Evolutionary conservation across 2,113 vertebrate genomes (phyloP).

Genomic region (Rhipidura dahli): DNA sequence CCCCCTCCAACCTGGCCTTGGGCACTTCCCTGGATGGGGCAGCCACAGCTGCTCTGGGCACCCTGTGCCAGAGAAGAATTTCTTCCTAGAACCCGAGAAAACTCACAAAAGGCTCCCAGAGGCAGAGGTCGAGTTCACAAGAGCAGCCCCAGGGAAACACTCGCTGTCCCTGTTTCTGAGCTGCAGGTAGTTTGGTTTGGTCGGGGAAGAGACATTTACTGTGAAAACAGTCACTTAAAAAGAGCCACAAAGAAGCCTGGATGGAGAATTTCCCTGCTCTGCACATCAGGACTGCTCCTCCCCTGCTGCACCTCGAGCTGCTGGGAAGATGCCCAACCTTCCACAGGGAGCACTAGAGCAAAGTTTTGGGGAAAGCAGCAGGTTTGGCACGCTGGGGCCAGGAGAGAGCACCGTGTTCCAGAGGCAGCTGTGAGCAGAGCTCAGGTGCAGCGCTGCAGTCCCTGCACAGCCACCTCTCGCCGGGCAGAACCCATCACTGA

Average conservation of each 20-base stretch:
- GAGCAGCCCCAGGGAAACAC: not conserved
- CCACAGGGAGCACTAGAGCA: not conserved
- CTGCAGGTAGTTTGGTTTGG: accelerated
- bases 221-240: accelerated
- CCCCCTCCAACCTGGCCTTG: not conserved
- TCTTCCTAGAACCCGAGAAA: accelerated
- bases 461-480: not conserved
- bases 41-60: not conserved
- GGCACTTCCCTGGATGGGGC: not conserved
- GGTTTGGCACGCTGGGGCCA: accelerated
- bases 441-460: accelerated
- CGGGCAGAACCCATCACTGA: accelerated
- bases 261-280: not conserved
- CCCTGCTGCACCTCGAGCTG: not conserved
- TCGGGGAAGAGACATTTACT: not conserved
- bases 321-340: not conserved
- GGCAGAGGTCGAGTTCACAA: accelerated
- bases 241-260: not conserved
- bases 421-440: not conserved
- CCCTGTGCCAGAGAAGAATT: not conserved
- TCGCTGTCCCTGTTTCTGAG: accelerated
- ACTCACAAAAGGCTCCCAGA: not conserved
- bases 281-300: accelerated
- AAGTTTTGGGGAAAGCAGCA: accelerated
- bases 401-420: accelerated